phyloP scores from a whole-genome alignment of 2,797 vertebrate genomes.

The Craterocephalus amniculus region DNA sequence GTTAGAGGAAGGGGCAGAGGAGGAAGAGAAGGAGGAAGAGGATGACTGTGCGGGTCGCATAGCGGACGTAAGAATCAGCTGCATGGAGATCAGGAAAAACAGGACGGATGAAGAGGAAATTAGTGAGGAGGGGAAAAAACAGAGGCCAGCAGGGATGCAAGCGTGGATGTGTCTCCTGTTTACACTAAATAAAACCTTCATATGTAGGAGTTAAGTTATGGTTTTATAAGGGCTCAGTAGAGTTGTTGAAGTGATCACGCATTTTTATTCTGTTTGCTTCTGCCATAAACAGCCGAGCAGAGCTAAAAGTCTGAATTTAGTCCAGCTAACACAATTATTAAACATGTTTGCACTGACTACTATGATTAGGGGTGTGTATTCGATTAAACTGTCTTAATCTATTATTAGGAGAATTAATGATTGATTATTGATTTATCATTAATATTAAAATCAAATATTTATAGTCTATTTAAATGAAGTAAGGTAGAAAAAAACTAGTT shows the following conservation, averaged over 20 bases:
- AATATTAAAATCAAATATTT: no score
- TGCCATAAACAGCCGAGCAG: no score
- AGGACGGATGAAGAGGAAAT: conserved; percentile 11
- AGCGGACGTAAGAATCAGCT: conserved; percentile 85
- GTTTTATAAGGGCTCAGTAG: no score
- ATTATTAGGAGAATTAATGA: no score
- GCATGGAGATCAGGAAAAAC: conserved; percentile 38
- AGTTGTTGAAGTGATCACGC: neutral
- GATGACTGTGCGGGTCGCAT: conserved; percentile 76
- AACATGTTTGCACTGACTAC: no score
- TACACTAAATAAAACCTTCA: neutral
- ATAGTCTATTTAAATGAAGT: no score
- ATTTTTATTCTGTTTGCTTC: no score
- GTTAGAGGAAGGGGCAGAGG: conserved; percentile 80
- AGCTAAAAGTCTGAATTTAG: neutral
- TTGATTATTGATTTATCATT: no score
- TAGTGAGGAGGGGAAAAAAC: conserved; percentile 2
- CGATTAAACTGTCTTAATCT: no score
- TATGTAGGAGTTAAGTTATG: neutral
- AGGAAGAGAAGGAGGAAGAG: conserved; percentile 56
- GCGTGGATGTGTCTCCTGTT: neutral
- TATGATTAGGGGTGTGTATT: no score
- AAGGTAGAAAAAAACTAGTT: no score
- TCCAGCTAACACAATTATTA: neutral
- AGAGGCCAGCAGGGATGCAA: conserved; percentile 26